A percentile compares a stretch with the other conserved stretches of the same genome.
phyloP scores from a whole-genome alignment of 2,113 vertebrate genomes.

The Patagioenas fasciata region DNA sequence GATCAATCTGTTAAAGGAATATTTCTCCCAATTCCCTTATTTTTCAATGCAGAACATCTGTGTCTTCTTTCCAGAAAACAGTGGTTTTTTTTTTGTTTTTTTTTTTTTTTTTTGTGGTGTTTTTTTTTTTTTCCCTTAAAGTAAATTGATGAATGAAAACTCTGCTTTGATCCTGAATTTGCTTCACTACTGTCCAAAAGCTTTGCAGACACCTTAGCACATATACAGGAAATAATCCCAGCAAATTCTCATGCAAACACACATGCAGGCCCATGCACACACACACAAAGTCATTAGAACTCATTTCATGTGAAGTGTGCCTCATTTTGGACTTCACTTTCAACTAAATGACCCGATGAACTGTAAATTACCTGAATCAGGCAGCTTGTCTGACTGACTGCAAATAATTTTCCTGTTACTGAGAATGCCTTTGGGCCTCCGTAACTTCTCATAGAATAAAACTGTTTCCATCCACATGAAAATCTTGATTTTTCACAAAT shows the following conservation, averaged over 20 bases:
- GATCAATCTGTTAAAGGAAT: background rate
- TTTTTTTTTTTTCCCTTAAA: background rate
- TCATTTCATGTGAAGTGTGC: background rate
- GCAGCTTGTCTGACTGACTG: slow-evolving; percentile 42
- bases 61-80: slow-evolving; percentile 10
- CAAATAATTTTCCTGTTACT: slow-evolving; percentile 51
- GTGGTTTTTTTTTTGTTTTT: background rate
- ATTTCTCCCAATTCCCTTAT: background rate
- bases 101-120: background rate
- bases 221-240: background rate
- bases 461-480: slow-evolving; percentile 34
- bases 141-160: slow-evolving; percentile 22
- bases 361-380: slow-evolving; percentile 60
- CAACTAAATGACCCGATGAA: slow-evolving; percentile 32
- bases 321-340: slow-evolving; percentile 16
- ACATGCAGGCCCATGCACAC: accelerated
- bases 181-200: slow-evolving; percentile 6
- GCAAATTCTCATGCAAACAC: background rate
- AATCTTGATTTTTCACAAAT: slow-evolving; percentile 35
- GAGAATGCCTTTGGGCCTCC: slow-evolving; percentile 34
- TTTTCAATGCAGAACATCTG: slow-evolving; percentile 50
- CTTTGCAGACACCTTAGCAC: background rate
- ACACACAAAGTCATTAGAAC: background rate
- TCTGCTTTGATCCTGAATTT: background rate
- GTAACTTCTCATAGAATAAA: background rate